A percentile compares a stretch with the other conserved stretches of the same genome.
Conservation (phyloP, 2,113 vertebrate genomes). For the Xerus inauris region DNA sequence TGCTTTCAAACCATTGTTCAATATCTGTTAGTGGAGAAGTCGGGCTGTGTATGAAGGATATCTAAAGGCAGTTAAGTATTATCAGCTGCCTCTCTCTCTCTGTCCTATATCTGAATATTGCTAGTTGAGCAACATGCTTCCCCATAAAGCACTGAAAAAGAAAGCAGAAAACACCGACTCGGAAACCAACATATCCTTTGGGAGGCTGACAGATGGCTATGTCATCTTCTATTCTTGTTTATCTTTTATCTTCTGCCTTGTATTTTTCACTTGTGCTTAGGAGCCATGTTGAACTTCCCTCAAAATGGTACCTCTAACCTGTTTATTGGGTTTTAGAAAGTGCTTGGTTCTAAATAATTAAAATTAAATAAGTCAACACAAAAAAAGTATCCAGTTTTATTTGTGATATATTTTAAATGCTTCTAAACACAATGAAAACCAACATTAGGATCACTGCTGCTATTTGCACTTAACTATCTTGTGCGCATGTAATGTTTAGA, state of each 20-base stretch:
- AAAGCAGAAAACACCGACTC: background rate
- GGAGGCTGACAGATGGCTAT: constrained; percentile 65
- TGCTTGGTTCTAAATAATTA: constrained; percentile 13
- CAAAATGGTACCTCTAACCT: constrained; percentile 30
- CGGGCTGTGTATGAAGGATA: background rate
- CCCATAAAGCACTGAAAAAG: constrained; percentile 14
- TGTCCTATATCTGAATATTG: background rate
- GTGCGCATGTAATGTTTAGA: background rate
- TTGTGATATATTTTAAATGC: constrained; percentile 14
- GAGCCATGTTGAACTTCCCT: constrained; percentile 25
- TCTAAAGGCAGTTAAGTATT: background rate
- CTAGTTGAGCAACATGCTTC: background rate
- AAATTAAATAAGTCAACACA: background rate
- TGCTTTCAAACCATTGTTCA: background rate
- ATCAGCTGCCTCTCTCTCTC: background rate
- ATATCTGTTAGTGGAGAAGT: constrained; percentile 14
- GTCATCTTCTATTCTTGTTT: constrained; percentile 52
- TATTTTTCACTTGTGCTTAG: constrained; percentile 59
- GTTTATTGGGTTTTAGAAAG: constrained; percentile 29
- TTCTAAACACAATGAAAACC: constrained; percentile 24
- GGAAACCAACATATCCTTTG: constrained; percentile 44
- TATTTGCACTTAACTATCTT: background rate
- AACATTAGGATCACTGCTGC: background rate
- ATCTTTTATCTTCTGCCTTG: constrained; percentile 17
- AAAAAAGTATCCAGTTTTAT: background rate